These are phyloP conservation scores for Coptodon rendalli DNA, from an alignment of 2,113 vertebrate genomes.

Conservation along the genomic window DNA sequence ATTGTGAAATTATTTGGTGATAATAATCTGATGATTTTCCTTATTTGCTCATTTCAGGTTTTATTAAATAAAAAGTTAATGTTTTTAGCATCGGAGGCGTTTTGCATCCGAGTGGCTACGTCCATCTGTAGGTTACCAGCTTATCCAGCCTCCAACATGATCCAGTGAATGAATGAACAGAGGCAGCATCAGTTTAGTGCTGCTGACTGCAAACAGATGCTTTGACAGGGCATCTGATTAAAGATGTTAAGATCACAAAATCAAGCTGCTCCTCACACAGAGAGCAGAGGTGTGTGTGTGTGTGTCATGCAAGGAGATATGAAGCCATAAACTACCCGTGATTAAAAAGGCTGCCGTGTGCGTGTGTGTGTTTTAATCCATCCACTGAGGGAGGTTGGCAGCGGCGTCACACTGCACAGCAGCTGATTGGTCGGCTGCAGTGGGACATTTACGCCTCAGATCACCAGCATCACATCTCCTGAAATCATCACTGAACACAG, in stretches of 20 bases:
- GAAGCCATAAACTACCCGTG: not conserved
- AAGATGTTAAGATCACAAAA: not conserved
- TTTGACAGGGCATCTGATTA: not conserved
- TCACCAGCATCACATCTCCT: not conserved
- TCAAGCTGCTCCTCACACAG: not conserved
- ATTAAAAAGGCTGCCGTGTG: not conserved
- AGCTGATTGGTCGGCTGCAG: not conserved
- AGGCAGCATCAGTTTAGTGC: not conserved
- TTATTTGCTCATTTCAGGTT: not conserved
- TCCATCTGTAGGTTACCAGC: not conserved
- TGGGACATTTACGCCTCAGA: not conserved
- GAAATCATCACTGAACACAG: not conserved
- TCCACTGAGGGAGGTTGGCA: not conserved
- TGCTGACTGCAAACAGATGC: slow-evolving; percentile 21
- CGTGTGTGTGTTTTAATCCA: not conserved
- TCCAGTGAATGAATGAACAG: not conserved
- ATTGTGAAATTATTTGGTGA: not conserved
- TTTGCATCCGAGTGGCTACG: not conserved
- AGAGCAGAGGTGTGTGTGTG: not conserved
- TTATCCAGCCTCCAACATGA: not conserved
- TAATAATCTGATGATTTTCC: not conserved
- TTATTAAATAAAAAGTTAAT: not conserved
- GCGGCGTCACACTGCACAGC: not conserved
- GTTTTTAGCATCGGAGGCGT: not conserved
- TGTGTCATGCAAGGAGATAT: not conserved